Conservation (phyloP, 1,140 invertebrate species). For the Papilio polyxenes region DNA sequence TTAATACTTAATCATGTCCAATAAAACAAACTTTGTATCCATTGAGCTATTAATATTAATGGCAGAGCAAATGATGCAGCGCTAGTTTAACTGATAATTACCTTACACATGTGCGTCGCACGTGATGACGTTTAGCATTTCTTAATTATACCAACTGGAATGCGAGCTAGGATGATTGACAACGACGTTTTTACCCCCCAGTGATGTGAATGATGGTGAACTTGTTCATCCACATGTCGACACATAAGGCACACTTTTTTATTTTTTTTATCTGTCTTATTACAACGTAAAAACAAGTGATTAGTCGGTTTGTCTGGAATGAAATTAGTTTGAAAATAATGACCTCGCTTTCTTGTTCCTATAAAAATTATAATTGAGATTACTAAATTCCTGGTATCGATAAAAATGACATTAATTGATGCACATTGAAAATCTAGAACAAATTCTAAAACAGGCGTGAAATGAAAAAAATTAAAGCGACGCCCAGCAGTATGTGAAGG, state of each 20-base stretch:
- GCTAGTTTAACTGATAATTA: slow-evolving; percentile 29
- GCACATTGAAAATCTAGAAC: slow-evolving; percentile 5
- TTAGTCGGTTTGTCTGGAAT: too few relatives aligned
- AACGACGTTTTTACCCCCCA: slow-evolving; percentile 24
- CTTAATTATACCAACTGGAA: slow-evolving; percentile 21
- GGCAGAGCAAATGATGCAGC: slow-evolving; percentile 6
- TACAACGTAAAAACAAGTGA: neutral
- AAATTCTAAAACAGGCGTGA: slow-evolving; percentile 28
- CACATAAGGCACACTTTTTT: neutral
- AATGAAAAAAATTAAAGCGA: slow-evolving; percentile 27
- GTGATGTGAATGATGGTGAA: slow-evolving; percentile 2
- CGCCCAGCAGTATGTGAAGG: slow-evolving; percentile 2
- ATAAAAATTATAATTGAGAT: neutral
- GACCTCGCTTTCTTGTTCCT: too few relatives aligned
- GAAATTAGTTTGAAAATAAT: too few relatives aligned
- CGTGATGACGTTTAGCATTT: slow-evolving; percentile 32
- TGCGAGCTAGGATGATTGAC: slow-evolving; percentile 15
- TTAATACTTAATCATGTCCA: neutral
- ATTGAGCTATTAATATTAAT: slow-evolving; percentile 10
- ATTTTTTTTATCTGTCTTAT: too few relatives aligned
- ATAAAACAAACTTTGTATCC: slow-evolving; percentile 9
- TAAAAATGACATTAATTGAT: neutral
- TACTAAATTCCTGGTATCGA: neutral
- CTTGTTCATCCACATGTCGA: neutral
- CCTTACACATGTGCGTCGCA: slow-evolving; percentile 32